Evolutionary conservation across 1,140 invertebrate species (phyloP).

Genomic region (Araneus ventricosus): DNA sequence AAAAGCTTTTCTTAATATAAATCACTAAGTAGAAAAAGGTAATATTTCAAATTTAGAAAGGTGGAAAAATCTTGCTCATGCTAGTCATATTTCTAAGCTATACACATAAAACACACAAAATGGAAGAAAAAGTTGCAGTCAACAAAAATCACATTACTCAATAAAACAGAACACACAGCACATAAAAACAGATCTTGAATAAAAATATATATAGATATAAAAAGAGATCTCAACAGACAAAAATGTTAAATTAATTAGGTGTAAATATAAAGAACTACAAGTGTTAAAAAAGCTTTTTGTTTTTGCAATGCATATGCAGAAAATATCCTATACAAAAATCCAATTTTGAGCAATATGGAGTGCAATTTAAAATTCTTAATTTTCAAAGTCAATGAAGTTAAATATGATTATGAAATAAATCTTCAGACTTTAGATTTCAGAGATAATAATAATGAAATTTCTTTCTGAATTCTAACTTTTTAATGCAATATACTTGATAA

Average conservation of each 20-base stretch:
- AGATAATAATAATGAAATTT: too few relatives aligned
- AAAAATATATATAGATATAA: neutral
- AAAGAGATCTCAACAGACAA: neutral
- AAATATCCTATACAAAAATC: neutral
- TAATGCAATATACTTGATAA: too few relatives aligned
- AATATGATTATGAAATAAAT: too few relatives aligned
- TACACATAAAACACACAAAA: conserved; percentile 10
- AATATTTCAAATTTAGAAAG: neutral
- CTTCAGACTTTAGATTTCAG: too few relatives aligned
- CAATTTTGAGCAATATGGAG: neutral
- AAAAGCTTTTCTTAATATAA: too few relatives aligned
- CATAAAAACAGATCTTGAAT: conserved; percentile 36
- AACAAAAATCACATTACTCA: neutral
- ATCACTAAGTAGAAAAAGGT: too few relatives aligned
- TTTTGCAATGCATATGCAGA: neutral
- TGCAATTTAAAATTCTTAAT: neutral
- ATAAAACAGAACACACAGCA: neutral
- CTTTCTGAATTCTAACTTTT: too few relatives aligned
- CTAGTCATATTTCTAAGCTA: conserved; percentile 9
- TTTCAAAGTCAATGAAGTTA: too few relatives aligned
- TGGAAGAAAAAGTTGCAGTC: neutral
- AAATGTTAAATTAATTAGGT: neutral
- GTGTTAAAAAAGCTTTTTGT: neutral
- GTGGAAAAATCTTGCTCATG: neutral
- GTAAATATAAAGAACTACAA: neutral